phyloP scores from a whole-genome alignment of 2,113 vertebrate species.

The Dasypus novemcinctus region DNA sequence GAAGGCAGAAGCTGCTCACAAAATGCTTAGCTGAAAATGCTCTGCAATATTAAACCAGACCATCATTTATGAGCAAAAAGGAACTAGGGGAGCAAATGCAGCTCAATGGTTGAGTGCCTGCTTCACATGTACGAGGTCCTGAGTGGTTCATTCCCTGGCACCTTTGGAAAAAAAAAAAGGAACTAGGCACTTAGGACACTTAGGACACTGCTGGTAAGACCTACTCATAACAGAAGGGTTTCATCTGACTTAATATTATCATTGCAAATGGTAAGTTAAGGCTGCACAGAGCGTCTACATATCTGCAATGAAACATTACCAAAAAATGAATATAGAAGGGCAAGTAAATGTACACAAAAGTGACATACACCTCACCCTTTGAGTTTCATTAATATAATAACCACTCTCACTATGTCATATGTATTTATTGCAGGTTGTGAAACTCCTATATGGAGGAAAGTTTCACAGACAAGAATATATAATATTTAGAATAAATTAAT shows the following conservation, averaged over 20 bases:
- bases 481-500: constrained; percentile 37
- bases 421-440: constrained; percentile 46
- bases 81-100: background rate
- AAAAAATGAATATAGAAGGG: constrained; percentile 72
- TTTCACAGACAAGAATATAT: constrained; percentile 46
- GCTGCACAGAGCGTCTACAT: constrained; percentile 38
- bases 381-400: constrained; percentile 50
- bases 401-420: constrained; percentile 2
- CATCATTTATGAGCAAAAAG: constrained; percentile 51
- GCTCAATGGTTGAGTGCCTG: too few species aligned
- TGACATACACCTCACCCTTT: constrained; percentile 48
- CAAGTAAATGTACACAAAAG: constrained; percentile 75
- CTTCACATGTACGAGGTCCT: too few species aligned
- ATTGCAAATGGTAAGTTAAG: constrained; percentile 48
- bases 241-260: constrained; percentile 37
- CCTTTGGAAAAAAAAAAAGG: background rate
- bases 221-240: constrained; percentile 44
- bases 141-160: too few species aligned
- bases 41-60: constrained; percentile 55
- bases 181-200: background rate
- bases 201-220: constrained; percentile 34
- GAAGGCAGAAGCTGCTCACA: constrained; percentile 81
- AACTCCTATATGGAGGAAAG: constrained; percentile 38
- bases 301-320: constrained; percentile 65
- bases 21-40: constrained; percentile 80